Evolutionary conservation across 2,797 vertebrate genomes (phyloP).

Genomic region (Myotis myotis): DNA sequence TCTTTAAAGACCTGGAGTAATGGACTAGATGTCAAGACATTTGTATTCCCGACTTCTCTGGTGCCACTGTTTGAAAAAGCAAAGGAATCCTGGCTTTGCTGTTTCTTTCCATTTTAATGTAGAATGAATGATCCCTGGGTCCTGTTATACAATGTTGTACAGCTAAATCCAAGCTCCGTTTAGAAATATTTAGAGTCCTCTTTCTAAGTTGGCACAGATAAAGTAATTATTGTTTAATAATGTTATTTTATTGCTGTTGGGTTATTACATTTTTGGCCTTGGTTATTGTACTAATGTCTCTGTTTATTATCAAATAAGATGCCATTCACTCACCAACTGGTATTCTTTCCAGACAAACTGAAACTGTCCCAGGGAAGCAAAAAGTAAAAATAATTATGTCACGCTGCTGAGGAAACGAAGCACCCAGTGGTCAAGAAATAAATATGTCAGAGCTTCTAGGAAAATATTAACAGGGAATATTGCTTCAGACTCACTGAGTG

Average conservation of each 20-base stretch:
- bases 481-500: not conserved
- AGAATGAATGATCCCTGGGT: slow-evolving; percentile 1
- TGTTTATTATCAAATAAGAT: slow-evolving; percentile 69
- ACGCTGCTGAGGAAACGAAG: slow-evolving; percentile 50
- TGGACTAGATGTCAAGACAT: slow-evolving; percentile 53
- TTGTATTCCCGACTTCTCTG: slow-evolving; percentile 55
- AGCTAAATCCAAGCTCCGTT: slow-evolving; percentile 23
- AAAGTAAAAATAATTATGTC: slow-evolving; percentile 64
- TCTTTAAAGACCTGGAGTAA: slow-evolving; percentile 30
- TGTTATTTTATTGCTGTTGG: not conserved
- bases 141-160: not conserved
- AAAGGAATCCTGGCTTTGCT: slow-evolving; percentile 57
- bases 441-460: slow-evolving; percentile 14
- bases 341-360: slow-evolving; percentile 51
- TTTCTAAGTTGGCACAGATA: slow-evolving; percentile 8
- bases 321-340: not conserved
- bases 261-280: slow-evolving; percentile 5
- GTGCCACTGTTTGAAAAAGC: slow-evolving; percentile 63
- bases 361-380: slow-evolving; percentile 47
- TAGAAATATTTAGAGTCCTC: slow-evolving; percentile 49
- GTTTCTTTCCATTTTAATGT: slow-evolving; percentile 76
- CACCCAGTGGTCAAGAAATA: slow-evolving; percentile 56
- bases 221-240: slow-evolving; percentile 62
- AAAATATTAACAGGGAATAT: slow-evolving; percentile 40
- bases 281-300: slow-evolving; percentile 27